phyloP scores from a whole-genome alignment of 2,113 vertebrate genomes.

The Ochotona princeps region DNA sequence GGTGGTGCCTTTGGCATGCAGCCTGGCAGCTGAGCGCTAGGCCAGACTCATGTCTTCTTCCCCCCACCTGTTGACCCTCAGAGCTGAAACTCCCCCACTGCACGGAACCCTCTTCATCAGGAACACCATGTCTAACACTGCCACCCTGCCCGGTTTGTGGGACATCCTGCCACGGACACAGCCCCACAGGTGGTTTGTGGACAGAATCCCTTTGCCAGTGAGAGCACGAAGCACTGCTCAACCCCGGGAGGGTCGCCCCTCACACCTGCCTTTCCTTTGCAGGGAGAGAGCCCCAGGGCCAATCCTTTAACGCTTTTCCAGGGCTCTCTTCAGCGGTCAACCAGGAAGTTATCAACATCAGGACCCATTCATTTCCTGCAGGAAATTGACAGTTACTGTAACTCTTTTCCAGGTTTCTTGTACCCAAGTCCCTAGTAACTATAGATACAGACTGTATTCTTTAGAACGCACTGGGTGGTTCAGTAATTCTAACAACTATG shows the following conservation, averaged over 20 bases:
- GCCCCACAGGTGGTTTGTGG: neutral
- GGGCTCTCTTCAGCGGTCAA: too few species aligned
- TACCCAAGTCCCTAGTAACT: neutral
- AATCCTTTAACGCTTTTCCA: neutral
- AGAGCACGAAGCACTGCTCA: too few species aligned
- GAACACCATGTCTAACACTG: too few species aligned
- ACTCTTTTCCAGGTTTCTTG: neutral
- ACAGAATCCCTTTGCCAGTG: neutral
- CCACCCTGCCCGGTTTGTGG: neutral
- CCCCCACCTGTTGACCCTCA: neutral
- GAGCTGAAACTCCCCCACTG: accelerated
- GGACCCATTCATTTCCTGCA: neutral
- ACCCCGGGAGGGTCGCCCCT: neutral
- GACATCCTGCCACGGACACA: too few species aligned
- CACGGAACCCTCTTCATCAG: accelerated
- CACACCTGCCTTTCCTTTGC: neutral
- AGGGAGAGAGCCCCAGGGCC: neutral
- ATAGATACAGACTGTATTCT: neutral
- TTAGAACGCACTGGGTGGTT: neutral
- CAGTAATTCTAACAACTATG: neutral
- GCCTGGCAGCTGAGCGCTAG: too few species aligned
- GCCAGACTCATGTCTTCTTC: neutral
- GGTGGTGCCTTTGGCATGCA: neutral
- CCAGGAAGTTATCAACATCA: neutral
- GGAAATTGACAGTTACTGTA: neutral